Evolutionary conservation across 2,797 vertebrate genomes (phyloP).

Genomic region (Poeciliopsis turneri): DNA sequence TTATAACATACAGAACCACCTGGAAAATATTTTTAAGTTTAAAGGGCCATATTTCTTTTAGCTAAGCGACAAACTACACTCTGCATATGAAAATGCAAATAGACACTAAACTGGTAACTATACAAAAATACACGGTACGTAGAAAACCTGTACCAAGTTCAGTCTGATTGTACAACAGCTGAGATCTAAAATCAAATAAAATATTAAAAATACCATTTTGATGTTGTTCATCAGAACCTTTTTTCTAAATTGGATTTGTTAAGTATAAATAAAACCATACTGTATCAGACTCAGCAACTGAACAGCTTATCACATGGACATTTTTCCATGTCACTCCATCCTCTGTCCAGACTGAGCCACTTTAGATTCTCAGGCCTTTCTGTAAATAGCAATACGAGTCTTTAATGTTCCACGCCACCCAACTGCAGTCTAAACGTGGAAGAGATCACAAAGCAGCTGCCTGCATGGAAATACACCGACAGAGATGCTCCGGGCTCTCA

Average conservation of each 20-base stretch:
- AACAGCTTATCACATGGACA: slow-evolving; percentile 28
- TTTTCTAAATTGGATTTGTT: background rate
- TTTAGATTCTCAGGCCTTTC: slow-evolving; percentile 38
- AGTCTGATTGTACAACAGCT: background rate
- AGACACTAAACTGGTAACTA: background rate
- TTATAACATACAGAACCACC: background rate
- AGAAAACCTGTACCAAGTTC: background rate
- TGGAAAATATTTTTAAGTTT: background rate
- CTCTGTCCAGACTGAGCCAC: slow-evolving; percentile 27
- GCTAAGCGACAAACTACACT: too few species aligned
- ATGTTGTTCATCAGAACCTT: background rate
- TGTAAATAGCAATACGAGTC: slow-evolving; percentile 63
- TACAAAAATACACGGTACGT: background rate
- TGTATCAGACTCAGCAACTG: slow-evolving; percentile 39
- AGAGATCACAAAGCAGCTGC: slow-evolving; percentile 68
- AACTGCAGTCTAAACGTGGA: slow-evolving; percentile 55
- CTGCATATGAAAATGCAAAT: background rate
- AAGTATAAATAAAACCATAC: background rate
- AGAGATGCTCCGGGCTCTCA: slow-evolving; percentile 15
- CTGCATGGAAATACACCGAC: slow-evolving; percentile 42
- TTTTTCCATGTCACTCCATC: slow-evolving; percentile 48
- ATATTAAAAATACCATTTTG: background rate
- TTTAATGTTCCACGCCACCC: slow-evolving; percentile 39
- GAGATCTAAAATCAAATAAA: background rate
- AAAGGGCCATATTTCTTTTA: background rate